Percentiles rank a stretch among this genome's conserved stretches.
These are phyloP conservation scores for Eristalis arbustorum DNA, from an alignment of 2,888 invertebrate genomes.

Conservation along the genomic window DNA sequence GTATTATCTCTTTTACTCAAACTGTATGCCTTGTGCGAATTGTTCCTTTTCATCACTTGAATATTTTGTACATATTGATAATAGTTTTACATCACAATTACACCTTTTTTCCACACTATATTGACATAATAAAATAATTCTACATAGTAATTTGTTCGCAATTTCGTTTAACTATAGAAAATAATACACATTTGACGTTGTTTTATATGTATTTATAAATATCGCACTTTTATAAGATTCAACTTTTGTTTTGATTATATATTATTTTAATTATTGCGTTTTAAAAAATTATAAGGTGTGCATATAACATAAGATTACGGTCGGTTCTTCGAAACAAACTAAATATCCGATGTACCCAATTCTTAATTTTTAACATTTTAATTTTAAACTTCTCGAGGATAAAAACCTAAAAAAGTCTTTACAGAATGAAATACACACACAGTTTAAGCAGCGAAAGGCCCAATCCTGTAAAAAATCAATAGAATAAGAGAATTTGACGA, in stretches of 20 bases:
- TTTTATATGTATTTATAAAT: constrained; percentile 36
- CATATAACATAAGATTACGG: constrained; percentile 38
- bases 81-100: constrained; percentile 49
- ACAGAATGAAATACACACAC: constrained; percentile 65
- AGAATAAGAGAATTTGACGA: constrained; percentile 65
- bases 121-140: constrained; percentile 16
- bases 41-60: constrained; percentile 35
- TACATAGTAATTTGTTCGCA: constrained; percentile 16
- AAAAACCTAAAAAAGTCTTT: constrained; percentile 58
- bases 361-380: constrained; percentile 57
- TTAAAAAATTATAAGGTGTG: constrained; percentile 40
- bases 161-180: constrained; percentile 32
- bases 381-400: constrained; percentile 51
- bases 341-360: constrained; percentile 57
- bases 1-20: constrained; percentile 48
- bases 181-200: constrained; percentile 32
- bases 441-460: constrained; percentile 61
- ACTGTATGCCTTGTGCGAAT: constrained; percentile 30
- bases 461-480: constrained; percentile 65
- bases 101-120: constrained; percentile 15
- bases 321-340: constrained; percentile 42
- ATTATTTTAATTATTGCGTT: constrained; percentile 43
- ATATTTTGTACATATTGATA: constrained; percentile 38
- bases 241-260: constrained; percentile 56
- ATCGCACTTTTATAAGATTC: constrained; percentile 37